Base-by-base conservation (phyloP, 2,797 vertebrate species). In the Acrocephalus scirpaceus region DNA sequence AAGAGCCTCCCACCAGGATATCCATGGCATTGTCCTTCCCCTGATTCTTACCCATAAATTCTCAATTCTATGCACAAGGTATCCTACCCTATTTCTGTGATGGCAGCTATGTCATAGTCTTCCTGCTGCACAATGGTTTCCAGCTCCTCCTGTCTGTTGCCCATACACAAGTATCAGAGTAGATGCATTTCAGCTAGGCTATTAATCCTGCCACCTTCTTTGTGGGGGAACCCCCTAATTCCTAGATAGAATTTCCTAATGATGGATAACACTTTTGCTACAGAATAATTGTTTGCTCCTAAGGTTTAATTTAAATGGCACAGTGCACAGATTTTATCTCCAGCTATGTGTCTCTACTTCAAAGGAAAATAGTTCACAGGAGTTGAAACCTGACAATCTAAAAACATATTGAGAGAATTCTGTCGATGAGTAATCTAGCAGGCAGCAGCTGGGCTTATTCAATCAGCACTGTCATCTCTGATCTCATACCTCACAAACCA, bases 351-450 rank as follows among this genome's bases (percentile, higher is more conserved):
- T 19, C 17, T 81, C 13, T 88, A 13, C 30, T 77, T 60, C 45
- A 91, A 71, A 77, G 21, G 17, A 67, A 71, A 95, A 93, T 53
- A 67, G 42, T 62, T 91, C 53, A 69, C 18, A 53, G 40, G 22
- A 82, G 9, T 34, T 78, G 26, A 80, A 69, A 77, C 13, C 81
- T 85, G 50, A 47, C 78, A 76, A 48, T 90, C 72, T 89, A 67
- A 86, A 67, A 88, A 51, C 62, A 58, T 80, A 58, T 78, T 90
- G 72, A 71, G 44, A 94, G 51, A 85, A n/a, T 19, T 93, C 48
- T 61, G 62, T 53, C 69, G 67, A 88, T 88, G 57, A 93, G 25
- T 86, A 96, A 94, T 79, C 54, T 81, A 74, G 29, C 61, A 91
- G 45, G 62, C 72, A 92, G 82, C 75, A 88, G 72, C 67, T 95